Conservation (phyloP, 2,888 invertebrate species). For the Thumatha senex region DNA sequence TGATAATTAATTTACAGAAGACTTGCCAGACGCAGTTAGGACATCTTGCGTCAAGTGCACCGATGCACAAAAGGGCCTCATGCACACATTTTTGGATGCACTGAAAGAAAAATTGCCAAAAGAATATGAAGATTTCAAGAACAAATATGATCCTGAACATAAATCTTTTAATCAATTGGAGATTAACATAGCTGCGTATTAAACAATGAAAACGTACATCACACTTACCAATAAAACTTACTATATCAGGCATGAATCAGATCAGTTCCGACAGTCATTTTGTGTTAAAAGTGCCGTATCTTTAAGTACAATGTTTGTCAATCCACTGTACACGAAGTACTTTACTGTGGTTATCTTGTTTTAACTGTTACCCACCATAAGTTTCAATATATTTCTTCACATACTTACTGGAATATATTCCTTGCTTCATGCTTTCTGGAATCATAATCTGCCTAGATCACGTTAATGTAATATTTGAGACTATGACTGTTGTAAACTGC, state of each 20-base stretch:
- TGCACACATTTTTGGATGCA: slow-evolving; percentile 1
- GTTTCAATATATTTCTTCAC: no score
- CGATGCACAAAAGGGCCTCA: slow-evolving; percentile 4
- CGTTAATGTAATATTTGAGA: no score
- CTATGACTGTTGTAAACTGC: no score
- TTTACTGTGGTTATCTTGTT: no score
- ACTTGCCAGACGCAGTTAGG: slow-evolving; percentile 4
- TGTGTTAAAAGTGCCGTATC: no score
- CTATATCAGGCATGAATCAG: background rate
- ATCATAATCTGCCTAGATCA: no score
- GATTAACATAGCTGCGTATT: background rate
- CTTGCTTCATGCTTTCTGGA: no score
- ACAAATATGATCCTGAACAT: slow-evolving; percentile 7
- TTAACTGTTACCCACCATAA: no score
- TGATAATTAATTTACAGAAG: slow-evolving; percentile 5
- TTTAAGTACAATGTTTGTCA: no score
- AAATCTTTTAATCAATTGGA: background rate
- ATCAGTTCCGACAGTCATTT: no score
- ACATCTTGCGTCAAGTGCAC: slow-evolving; percentile 6
- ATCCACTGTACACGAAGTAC: no score
- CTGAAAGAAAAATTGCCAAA: slow-evolving; percentile 1
- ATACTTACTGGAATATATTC: no score
- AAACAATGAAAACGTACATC: background rate
- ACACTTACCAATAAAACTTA: background rate
- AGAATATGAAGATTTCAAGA: slow-evolving; percentile 3